Base-by-base conservation (phyloP, 2,113 vertebrate genomes). In the Dolichotis patagonum region DNA sequence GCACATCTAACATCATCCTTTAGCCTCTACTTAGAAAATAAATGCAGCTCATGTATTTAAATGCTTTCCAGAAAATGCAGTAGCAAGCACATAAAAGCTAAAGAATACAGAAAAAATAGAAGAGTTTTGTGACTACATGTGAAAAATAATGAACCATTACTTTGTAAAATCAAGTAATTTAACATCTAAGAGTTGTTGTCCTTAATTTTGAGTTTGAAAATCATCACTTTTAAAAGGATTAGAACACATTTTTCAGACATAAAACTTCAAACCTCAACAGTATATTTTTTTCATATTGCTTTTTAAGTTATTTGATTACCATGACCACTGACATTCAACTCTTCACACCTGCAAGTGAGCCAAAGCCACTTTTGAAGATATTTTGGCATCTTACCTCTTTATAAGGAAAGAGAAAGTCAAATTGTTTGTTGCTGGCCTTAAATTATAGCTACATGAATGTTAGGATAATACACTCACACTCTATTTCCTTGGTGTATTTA, bases 221-320 rank as follows among this genome's bases (percentile, higher is more conserved):
- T 4, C 26, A 1, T 71, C 22, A 62, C 16, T 77, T 32, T 84
- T 46, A 77, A 49, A 90, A 98, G 95, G 35, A 96, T 92, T 82
- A 46, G 32, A 94, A 93, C 90, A 54, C 3, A 71, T 96, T 93
- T 98, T 98, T n/a, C 83, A 81, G 28, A 14, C 41, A 43, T 49
- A 94, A 97, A 96, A 32, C 67, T 95, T 94, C 35, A 86, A 92
- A n/a, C 97, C 96, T 85, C 96, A 92, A 84, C 90, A 56, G 88
- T 69, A 43, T 8, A 62, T 1, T 78, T 97, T 97, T 95, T 93
- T 65, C 56, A 67, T 28, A 43, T 82, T 97, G 95, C 92, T 94
- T 95, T 97, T 20, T 71, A 97, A 91, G 97, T 98, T 98, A 96
- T 97, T 97, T 35, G 92, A 80, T 98, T 94, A 93, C 97, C 85